Evolutionary conservation across 2,888 invertebrate species (phyloP).

Genomic region (Hetaerina titia): DNA sequence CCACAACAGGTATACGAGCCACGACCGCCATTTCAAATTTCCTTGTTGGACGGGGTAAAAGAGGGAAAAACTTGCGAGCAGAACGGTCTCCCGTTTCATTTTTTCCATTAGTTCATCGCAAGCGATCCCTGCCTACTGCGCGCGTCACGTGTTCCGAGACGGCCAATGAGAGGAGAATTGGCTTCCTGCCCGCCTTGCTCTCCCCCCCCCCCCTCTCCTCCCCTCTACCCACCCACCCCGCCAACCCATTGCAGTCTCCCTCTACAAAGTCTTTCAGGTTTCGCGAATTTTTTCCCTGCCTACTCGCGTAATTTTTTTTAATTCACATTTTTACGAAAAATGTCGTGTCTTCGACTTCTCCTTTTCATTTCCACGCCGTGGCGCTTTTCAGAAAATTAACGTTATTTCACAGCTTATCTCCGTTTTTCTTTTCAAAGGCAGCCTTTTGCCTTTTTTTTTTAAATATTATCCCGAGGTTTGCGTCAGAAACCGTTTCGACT

Average conservation of each 20-base stretch:
- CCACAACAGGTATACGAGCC: slow-evolving; percentile 1
- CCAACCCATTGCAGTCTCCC: neutral
- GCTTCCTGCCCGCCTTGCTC: slow-evolving; percentile 8
- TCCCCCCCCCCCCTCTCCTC: neutral
- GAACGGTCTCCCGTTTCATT: neutral
- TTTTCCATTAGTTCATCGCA: neutral
- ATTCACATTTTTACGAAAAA: neutral
- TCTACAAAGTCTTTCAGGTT: slow-evolving; percentile 4
- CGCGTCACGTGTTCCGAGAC: neutral
- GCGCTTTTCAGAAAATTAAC: neutral
- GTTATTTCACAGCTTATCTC: neutral
- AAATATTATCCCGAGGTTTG: neutral
- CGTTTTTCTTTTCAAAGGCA: neutral
- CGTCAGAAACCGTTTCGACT: neutral
- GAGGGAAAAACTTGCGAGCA: slow-evolving; percentile 10
- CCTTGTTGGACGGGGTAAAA: neutral
- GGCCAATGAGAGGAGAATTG: slow-evolving; percentile 36
- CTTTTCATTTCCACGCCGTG: neutral
- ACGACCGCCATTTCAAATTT: neutral
- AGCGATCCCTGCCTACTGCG: neutral
- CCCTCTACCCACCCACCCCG: neutral
- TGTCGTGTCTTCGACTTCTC: slow-evolving; percentile 41
- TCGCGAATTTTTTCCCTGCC: neutral
- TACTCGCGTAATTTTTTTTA: neutral
- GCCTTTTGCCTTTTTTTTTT: neutral